Percentiles rank a stretch among this genome's conserved stretches.
Conservation (phyloP, 1,140 invertebrate species). For the Trichomalopsis sarcophagae region DNA sequence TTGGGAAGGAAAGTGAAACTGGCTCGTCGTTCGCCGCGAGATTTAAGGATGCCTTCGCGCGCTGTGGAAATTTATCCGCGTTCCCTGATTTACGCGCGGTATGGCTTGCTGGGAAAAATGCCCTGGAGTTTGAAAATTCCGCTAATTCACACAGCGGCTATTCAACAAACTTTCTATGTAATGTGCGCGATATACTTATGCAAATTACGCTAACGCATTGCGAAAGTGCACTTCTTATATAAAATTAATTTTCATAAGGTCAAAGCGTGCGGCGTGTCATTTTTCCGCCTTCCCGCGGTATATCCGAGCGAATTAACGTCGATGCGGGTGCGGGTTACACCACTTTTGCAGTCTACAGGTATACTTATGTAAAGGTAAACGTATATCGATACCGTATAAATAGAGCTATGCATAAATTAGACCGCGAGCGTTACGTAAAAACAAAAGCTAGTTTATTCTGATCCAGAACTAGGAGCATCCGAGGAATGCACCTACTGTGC, state of each 20-base stretch:
- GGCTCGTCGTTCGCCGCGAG: neutral
- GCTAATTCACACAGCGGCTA: neutral
- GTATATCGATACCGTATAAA: neutral
- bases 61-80: neutral
- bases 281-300: neutral
- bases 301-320: too few relatives aligned
- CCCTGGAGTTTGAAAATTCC: neutral
- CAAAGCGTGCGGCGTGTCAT: neutral
- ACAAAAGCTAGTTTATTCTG: neutral
- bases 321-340: too few relatives aligned
- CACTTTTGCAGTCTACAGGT: too few relatives aligned
- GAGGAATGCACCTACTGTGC: too few relatives aligned
- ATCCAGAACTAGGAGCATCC: neutral
- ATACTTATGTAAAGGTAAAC: neutral
- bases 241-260: neutral
- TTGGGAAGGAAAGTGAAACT: neutral
- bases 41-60: slow-evolving; percentile 5
- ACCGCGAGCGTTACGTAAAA: too few relatives aligned
- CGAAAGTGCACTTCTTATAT: neutral
- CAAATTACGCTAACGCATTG: neutral
- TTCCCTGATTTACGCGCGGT: neutral
- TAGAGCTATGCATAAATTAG: too few relatives aligned
- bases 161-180: neutral
- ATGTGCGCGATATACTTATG: neutral
- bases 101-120: neutral